phyloP scores from a whole-genome alignment of 2,888 invertebrate species.

The Bombyx huttoni region DNA sequence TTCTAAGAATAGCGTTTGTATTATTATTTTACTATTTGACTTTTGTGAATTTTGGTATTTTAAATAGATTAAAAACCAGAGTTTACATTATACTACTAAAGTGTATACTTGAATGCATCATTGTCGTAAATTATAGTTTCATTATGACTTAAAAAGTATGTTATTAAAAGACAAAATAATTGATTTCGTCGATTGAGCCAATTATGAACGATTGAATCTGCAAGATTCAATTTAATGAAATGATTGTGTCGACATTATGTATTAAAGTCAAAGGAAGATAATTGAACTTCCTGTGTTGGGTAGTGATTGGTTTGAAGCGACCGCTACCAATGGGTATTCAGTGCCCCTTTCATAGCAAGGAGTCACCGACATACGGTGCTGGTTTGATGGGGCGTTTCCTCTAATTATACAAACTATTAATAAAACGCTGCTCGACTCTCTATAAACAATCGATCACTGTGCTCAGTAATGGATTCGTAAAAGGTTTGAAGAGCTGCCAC shows the following conservation, averaged over 20 bases:
- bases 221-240: slow-evolving; percentile 64
- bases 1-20: background rate
- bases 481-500: slow-evolving; percentile 20
- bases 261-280: slow-evolving; percentile 65
- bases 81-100: too few species aligned
- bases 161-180: slow-evolving; percentile 25
- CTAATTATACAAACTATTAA: slow-evolving; percentile 68
- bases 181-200: slow-evolving; percentile 49
- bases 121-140: too few species aligned
- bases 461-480: slow-evolving; percentile 33
- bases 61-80: background rate
- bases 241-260: slow-evolving; percentile 66
- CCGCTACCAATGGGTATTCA: slow-evolving; percentile 24
- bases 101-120: too few species aligned
- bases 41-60: background rate
- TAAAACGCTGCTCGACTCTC: slow-evolving; percentile 36
- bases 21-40: background rate
- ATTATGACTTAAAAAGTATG: slow-evolving; percentile 9
- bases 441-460: slow-evolving; percentile 49
- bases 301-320: slow-evolving; percentile 51
- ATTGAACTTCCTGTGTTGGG: slow-evolving; percentile 67
- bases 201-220: slow-evolving; percentile 54
- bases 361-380: slow-evolving; percentile 28
- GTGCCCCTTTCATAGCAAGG: slow-evolving; percentile 52
- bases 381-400: slow-evolving; percentile 64